Conservation (phyloP, 2,797 vertebrate genomes). For the Hirundo rustica region DNA sequence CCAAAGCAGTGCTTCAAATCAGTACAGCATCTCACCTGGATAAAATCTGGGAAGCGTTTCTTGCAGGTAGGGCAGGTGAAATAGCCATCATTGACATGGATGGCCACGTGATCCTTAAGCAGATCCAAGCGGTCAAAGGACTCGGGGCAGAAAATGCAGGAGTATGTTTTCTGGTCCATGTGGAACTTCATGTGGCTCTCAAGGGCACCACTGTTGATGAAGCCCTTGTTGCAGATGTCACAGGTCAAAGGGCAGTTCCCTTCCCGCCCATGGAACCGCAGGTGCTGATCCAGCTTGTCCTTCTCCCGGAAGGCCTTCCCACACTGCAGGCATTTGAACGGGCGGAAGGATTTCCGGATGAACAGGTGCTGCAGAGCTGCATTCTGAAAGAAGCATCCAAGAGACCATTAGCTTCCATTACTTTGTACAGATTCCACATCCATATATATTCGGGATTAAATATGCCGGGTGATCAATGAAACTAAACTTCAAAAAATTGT, state of each 20-base stretch:
- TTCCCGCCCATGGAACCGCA: conserved; percentile 91
- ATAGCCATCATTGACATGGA: conserved; percentile 89
- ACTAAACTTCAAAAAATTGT: neutral
- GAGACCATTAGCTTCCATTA: neutral
- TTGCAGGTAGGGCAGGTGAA: conserved; percentile 96
- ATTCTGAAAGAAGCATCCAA: conserved; percentile 81
- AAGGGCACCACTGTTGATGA: conserved; percentile 84
- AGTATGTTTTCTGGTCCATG: conserved; percentile 91
- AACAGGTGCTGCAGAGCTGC: conserved; percentile 97
- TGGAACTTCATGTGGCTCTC: conserved; percentile 95
- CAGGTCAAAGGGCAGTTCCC: conserved; percentile 88
- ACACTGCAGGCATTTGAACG: conserved; percentile 95
- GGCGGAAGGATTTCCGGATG: conserved; percentile 95
- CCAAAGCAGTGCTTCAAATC: neutral
- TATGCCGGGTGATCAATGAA: neutral
- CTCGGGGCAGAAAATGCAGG: conserved; percentile 93
- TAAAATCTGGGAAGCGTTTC: conserved; percentile 94
- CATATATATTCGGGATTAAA: neutral
- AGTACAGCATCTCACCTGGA: conserved; percentile 83
- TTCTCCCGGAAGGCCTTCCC: conserved; percentile 97
- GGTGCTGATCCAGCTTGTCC: conserved; percentile 94
- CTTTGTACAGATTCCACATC: fast-evolving
- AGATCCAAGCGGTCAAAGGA: conserved; percentile 93
- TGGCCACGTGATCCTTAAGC: conserved; percentile 92
- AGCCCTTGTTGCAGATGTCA: conserved; percentile 95